phyloP scores from a whole-genome alignment of 2,888 invertebrate species.

The Criorhina ranunculi region DNA sequence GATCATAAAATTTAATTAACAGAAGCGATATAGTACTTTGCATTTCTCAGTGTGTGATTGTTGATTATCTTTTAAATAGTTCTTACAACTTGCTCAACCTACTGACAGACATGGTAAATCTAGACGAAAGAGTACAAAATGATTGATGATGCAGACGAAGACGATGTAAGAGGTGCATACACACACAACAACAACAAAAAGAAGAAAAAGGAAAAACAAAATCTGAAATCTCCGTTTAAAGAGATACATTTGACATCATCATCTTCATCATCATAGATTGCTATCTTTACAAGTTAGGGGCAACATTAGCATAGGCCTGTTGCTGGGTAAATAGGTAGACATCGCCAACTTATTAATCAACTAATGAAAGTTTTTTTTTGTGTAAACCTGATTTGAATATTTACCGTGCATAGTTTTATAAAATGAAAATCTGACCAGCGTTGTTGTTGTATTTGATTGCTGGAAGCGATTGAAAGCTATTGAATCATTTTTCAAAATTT shows the following conservation, averaged over 20 bases:
- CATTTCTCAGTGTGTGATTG: conserved; percentile 21
- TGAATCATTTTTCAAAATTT: conserved; percentile 14
- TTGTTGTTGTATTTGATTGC: conserved; percentile 3
- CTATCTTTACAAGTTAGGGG: conserved; percentile 29
- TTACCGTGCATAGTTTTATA: conserved; percentile 46
- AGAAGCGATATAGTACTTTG: too few relatives aligned
- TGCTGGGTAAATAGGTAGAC: conserved; percentile 43
- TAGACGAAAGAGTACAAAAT: conserved; percentile 20
- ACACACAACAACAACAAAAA: background rate
- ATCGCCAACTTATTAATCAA: conserved; percentile 66
- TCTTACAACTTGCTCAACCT: conserved; percentile 54
- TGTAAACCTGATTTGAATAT: conserved; percentile 61
- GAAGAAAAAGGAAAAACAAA: conserved; percentile 26
- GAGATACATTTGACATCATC: conserved; percentile 62
- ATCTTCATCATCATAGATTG: conserved; percentile 57
- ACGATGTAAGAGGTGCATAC: background rate
- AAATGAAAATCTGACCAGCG: conserved; percentile 8
- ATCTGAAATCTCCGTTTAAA: conserved; percentile 9
- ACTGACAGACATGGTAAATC: conserved; percentile 33
- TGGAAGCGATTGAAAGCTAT: conserved; percentile 20
- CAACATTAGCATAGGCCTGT: conserved; percentile 40
- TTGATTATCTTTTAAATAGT: conserved; percentile 41
- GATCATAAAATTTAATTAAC: conserved; percentile 55
- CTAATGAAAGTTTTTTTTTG: conserved; percentile 69
- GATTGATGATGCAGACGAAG: conserved; percentile 57